phyloP scores from a whole-genome alignment of 2,888 invertebrate species.

The Odontomyia ornata region DNA sequence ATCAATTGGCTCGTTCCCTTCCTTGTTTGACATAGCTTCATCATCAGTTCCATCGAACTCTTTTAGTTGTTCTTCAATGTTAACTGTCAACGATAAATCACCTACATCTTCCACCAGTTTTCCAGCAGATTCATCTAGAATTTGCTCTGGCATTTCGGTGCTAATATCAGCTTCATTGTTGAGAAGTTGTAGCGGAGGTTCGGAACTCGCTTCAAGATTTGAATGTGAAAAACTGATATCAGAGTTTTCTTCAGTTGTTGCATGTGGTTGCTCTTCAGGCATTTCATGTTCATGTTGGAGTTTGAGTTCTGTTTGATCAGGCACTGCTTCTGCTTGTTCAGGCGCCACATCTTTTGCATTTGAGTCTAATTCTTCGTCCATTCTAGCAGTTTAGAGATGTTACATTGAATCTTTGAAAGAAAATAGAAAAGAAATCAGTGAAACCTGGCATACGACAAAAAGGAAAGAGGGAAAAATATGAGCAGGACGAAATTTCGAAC shows the following conservation, averaged over 20 bases:
- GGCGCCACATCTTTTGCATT: no score
- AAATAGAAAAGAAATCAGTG: no score
- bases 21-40: slow-evolving; percentile 46
- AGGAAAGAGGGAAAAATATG: no score
- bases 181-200: slow-evolving; percentile 14
- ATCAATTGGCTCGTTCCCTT: slow-evolving; percentile 47
- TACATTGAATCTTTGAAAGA: no score
- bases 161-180: slow-evolving; percentile 48
- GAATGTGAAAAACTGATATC: slow-evolving; percentile 5
- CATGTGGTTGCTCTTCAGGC: not conserved
- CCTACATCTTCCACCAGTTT: slow-evolving; percentile 48
- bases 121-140: slow-evolving; percentile 34
- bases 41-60: slow-evolving; percentile 51
- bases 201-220: slow-evolving; percentile 25
- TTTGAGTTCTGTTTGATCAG: not conserved
- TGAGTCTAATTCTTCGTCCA: no score
- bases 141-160: slow-evolving; percentile 45
- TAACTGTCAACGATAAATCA: slow-evolving; percentile 25
- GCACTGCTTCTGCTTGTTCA: not conserved
- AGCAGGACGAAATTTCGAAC: no score
- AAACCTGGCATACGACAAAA: no score
- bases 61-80: slow-evolving; percentile 48
- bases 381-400: no score
- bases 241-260: not conserved
- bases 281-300: not conserved